Conservation (phyloP, 2,113 vertebrate species). For the Daphoenositta chrysoptera region DNA sequence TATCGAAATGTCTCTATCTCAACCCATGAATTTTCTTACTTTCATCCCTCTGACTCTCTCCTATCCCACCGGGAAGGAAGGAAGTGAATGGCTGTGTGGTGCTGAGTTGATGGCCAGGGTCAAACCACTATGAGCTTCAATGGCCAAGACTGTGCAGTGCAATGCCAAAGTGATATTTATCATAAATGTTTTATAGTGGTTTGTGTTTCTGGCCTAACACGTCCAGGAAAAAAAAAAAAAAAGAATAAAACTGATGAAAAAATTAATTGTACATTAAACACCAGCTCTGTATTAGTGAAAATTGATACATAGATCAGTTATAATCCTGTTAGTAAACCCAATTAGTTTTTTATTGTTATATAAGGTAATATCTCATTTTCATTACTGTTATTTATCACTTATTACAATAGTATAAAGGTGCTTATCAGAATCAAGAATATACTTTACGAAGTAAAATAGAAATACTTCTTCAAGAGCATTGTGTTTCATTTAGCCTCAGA, state of each 20-base stretch:
- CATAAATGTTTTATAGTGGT: neutral
- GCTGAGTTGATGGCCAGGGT: rapidly evolving
- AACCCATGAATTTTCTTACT: neutral
- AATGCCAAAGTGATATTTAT: neutral
- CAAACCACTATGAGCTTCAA: neutral
- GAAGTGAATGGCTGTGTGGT: neutral
- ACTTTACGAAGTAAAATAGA: neutral
- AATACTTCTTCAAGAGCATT: neutral
- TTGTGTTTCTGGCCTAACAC: neutral
- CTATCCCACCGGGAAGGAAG: neutral
- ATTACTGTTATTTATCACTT: neutral
- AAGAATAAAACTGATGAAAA: neutral
- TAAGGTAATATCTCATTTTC: neutral
- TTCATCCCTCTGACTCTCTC: neutral
- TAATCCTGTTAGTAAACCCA: neutral
- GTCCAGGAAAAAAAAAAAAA: neutral
- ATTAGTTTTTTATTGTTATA: neutral
- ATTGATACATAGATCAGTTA: neutral
- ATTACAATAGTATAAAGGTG: neutral
- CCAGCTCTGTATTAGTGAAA: neutral
- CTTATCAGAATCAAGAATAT: neutral
- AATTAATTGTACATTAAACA: neutral
- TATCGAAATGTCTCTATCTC: neutral
- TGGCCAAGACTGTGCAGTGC: neutral
- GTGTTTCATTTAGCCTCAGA: neutral